Evolutionary conservation across 2,113 vertebrate genomes (phyloP).

Genomic region (Neodon shergylaensis): DNA sequence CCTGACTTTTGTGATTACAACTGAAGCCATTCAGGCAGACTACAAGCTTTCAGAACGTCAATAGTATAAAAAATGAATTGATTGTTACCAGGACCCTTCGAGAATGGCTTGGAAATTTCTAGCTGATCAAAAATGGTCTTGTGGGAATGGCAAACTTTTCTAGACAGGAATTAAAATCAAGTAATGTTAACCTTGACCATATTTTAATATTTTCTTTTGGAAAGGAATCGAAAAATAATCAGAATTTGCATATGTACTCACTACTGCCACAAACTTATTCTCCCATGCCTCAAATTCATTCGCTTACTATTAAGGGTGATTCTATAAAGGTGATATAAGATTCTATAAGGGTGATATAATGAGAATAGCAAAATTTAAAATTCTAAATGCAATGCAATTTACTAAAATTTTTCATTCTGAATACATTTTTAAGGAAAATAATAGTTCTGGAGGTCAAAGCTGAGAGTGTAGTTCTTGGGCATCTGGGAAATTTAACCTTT

Average conservation of each 20-base stretch:
- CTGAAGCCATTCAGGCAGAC: neutral
- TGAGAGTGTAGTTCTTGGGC: neutral
- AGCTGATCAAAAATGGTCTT: constrained; percentile 69
- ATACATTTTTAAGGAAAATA: constrained; percentile 14
- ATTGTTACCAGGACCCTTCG: constrained; percentile 55
- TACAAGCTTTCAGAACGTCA: constrained; percentile 58
- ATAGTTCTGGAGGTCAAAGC: constrained; percentile 12
- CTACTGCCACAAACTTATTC: neutral
- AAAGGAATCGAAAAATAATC: neutral
- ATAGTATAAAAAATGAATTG: constrained; percentile 69
- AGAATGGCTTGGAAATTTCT: constrained; percentile 70
- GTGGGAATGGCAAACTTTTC: constrained; percentile 62
- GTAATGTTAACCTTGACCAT: constrained; percentile 31
- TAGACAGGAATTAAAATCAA: constrained; percentile 59
- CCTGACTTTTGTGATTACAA: constrained; percentile 61
- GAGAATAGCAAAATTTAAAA: neutral
- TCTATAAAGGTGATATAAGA: too few species aligned
- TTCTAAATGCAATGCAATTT: neutral
- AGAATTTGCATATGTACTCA: constrained; percentile 13
- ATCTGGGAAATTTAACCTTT: neutral
- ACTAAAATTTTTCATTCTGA: constrained; percentile 29
- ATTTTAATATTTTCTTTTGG: constrained; percentile 51
- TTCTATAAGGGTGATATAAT: neutral
- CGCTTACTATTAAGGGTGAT: constrained; percentile 10
- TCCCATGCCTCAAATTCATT: constrained; percentile 22